Evolutionary conservation across 2,113 vertebrate species (phyloP), one percentile per base, ranked within the genome.

Genomic region (Ahaetulla prasina): DNA sequence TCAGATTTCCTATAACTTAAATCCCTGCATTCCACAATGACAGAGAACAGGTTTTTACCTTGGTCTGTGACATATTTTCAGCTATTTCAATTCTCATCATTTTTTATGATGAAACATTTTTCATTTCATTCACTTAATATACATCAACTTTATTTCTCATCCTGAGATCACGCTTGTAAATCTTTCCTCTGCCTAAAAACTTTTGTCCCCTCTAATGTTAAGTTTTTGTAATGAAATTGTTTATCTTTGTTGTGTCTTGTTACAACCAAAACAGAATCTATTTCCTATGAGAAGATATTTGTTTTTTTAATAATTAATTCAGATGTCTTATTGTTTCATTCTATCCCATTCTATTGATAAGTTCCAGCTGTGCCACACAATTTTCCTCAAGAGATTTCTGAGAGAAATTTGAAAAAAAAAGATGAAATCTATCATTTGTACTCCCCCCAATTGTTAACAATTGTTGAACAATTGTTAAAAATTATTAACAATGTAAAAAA

Each of bases 401-500:
- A 3, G 20, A 87, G 30, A 85, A 85, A 89, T 68, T 87, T 87
- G n/a, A 90, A 63, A 94, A 63, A 30, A 74, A 89, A 45, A 90
- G 60, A 88, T 91, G 90, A 93, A 85, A 53, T 30, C 30, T 27
- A 93, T 3, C 20, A 54, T 10, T 85, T 90, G 55, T 1, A 0
- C 30, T n/a, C 10, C 80, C 22, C 86, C 80, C 12, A 68, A n/a
- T 68, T 68, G 30, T 68, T 68, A 68, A 16, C 30, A 68, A 68
- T 43, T 92, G 12, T 85, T n/a, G 60, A 52, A 45, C 30, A 93
- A 54, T 89, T 50, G 50, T 68, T 80, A 49, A 60, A 91, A 93
- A 50, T 27, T 87, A 52, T 8, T 50, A 85, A 84, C 3, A 87
- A 23, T 43, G 85, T 30, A 60, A 68, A 8, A 4, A 4, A 63